phyloP scores from a whole-genome alignment of 30 jellyfish, hydroid and myxozoan species.

The Aurelia coerulea region DNA sequence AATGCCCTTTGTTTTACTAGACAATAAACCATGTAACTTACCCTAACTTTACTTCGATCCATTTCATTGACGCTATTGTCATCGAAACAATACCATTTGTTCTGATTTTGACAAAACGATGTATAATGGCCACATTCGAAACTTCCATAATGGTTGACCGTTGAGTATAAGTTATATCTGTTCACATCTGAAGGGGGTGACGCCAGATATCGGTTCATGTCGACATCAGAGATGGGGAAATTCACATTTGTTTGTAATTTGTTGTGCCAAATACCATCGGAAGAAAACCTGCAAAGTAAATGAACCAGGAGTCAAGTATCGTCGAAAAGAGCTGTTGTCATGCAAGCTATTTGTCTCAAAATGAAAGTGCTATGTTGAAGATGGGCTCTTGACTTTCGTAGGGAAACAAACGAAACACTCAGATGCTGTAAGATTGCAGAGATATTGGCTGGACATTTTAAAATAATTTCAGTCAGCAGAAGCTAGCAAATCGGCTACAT shows the following conservation, averaged over 20 bases:
- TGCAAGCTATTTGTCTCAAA: background rate
- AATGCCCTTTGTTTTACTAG: too few relatives aligned
- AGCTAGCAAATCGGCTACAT: too few relatives aligned
- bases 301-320: too few relatives aligned
- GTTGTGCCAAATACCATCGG: constrained; percentile 96
- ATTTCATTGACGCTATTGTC: constrained; percentile 81
- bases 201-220: constrained; percentile 45
- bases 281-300: constrained; percentile 77
- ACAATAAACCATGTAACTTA: background rate
- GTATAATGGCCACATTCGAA: constrained; percentile 98
- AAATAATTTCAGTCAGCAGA: too few relatives aligned
- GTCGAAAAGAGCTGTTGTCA: too few relatives aligned
- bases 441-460: too few relatives aligned
- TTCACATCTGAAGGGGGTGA: constrained; percentile 35
- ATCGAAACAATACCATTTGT: constrained; percentile 82
- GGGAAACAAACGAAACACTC: background rate
- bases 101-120: constrained; percentile 70
- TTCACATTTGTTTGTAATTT: constrained; percentile 86
- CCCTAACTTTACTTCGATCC: constrained; percentile 65
- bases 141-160: constrained; percentile 93
- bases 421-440: too few relatives aligned
- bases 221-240: constrained; percentile 70
- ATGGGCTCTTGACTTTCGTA: background rate
- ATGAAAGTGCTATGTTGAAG: too few relatives aligned
- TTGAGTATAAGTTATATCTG: constrained; percentile 55